phyloP scores from a whole-genome alignment of 1,140 invertebrate species.

The Papilio polyxenes region DNA sequence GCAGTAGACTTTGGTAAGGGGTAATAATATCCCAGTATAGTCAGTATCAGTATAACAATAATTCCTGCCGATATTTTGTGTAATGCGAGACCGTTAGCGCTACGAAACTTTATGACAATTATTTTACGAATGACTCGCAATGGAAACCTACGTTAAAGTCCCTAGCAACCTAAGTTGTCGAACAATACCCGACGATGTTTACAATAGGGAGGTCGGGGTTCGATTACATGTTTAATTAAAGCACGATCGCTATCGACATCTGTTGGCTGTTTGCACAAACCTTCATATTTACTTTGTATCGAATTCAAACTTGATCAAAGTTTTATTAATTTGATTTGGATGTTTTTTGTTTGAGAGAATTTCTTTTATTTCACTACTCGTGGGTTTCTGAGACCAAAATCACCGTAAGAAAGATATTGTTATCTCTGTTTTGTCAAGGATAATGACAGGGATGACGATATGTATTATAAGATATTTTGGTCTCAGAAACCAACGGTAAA shows the following conservation, averaged over 20 bases:
- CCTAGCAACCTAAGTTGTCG: not conserved
- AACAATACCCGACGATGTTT: not conserved
- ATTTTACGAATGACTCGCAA: not conserved
- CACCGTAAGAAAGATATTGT: no score
- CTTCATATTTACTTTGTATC: conserved; percentile 15
- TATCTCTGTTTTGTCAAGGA: no score
- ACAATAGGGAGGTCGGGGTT: conserved; percentile 18
- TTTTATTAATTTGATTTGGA: no score
- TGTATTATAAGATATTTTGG: no score
- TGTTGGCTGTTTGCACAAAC: conserved; percentile 13
- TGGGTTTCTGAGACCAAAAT: no score
- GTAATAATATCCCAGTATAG: not conserved
- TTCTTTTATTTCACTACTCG: not conserved
- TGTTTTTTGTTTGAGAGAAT: no score
- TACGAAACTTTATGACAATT: no score
- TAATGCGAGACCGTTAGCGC: not conserved
- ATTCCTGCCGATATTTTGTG: not conserved
- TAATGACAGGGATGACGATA: no score
- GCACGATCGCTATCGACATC: conserved; percentile 11
- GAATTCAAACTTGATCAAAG: conserved; percentile 9
- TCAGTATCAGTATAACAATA: no score
- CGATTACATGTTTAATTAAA: conserved; percentile 24
- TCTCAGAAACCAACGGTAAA: no score
- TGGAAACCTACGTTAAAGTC: not conserved
- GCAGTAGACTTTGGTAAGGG: not conserved